Percentiles rank a stretch among this genome's conserved stretches.
Evolutionary conservation across 1,140 invertebrate genomes (phyloP).

Genomic region (Saccostrea glomerata): DNA sequence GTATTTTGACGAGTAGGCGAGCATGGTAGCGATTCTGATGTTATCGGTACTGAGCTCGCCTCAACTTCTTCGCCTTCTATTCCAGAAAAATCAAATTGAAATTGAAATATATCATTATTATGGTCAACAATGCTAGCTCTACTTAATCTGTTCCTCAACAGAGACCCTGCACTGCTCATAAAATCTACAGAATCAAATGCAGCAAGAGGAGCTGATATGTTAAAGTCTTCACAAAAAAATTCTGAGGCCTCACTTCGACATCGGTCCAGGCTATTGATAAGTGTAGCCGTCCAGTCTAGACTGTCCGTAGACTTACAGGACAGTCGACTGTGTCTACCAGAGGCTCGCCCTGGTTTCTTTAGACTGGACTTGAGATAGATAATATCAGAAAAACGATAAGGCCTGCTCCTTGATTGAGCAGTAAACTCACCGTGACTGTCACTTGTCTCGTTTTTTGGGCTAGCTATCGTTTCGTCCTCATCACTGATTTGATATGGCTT

Average conservation of each 20-base stretch:
- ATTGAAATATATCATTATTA: conserved; percentile 66
- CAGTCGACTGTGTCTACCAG: conserved; percentile 57
- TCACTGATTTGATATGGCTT: conserved; percentile 40
- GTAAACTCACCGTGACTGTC: conserved; percentile 64
- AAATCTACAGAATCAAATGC: conserved; percentile 69
- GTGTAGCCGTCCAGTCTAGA: conserved; percentile 63
- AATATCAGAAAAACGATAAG: conserved; percentile 62
- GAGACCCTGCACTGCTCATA: conserved; percentile 57
- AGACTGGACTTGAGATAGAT: conserved; percentile 66
- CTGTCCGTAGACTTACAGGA: conserved; percentile 69
- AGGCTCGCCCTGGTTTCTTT: conserved; percentile 56
- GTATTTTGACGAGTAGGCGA: neutral
- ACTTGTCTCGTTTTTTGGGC: conserved; percentile 39
- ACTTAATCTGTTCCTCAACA: conserved; percentile 47
- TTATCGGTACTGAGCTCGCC: conserved; percentile 28
- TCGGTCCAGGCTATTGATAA: conserved; percentile 63
- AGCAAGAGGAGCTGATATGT: conserved; percentile 66
- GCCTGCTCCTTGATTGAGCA: conserved; percentile 48
- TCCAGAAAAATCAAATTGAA: conserved; percentile 72
- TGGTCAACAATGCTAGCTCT: conserved; percentile 57
- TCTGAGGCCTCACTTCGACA: conserved; percentile 64
- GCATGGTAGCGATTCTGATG: neutral
- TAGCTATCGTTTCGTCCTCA: neutral
- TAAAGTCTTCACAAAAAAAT: conserved; percentile 64
- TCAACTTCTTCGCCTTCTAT: conserved; percentile 56